Evolutionary conservation across 2,113 vertebrate species (phyloP), one percentile per base, ranked within the genome.

Genomic region (Catagonus wagneri): DNA sequence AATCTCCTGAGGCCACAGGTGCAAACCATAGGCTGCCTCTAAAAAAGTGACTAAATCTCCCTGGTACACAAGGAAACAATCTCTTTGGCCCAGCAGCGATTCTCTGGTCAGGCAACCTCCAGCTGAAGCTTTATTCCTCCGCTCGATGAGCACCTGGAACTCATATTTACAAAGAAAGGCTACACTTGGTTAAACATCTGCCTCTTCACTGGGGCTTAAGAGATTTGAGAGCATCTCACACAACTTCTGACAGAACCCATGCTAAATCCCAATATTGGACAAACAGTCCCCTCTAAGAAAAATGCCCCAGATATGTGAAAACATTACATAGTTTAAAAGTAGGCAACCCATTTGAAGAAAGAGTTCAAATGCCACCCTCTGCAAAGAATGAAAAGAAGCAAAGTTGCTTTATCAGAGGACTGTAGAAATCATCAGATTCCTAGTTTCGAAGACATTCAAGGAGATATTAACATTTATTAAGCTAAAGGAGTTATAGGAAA

Each of bases 171-270:
- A 34, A 69, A 94, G 44, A 97, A 86, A 58, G 22, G 22, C 36
- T 89, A 19, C 27, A 25, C 22, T 52, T 86, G 60, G 34, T 50
- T 75, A 83, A 83, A 85, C 63, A 81, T 86, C 36, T 44, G 14
- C 39, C 44, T 68, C 50, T 71, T 90, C 27, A 2, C 0, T 52
- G n/a, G 29, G 60, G 32, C 36, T 87, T 61, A 80, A 93, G 72
- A 80, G 87, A 63, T 75, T 79, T 80, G 54, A 36, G 58, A 84
- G 90, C 39, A 94, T 85, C n/a, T 84, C 75, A 80, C 4, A 68
- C 58, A 87, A 80, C 27, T 92, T 97, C 36, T 95, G 61, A 95
- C 14, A 79, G 83, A 94, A 83, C 32, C 36, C 90, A 68, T 11
- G 13, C n/a, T 69, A 89, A 89, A 74, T 95, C 39, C 36, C 68